Evolutionary conservation across 2,888 invertebrate genomes (phyloP), one percentile per base, ranked within the genome.

Genomic region (Drosophila macrothrix): DNA sequence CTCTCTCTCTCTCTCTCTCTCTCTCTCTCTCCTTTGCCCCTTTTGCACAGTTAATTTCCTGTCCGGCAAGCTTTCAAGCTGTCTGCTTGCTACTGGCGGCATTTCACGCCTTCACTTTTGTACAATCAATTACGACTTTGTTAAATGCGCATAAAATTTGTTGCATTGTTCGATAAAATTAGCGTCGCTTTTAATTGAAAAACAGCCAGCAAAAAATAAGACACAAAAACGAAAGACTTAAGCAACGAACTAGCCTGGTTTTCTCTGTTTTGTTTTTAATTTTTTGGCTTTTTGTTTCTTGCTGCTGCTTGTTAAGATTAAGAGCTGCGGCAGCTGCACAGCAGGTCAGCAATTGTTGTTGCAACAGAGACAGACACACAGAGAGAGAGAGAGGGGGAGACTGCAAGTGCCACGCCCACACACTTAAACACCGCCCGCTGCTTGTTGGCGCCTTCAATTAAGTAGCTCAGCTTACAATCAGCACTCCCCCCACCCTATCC

Each of bases 91-190:
- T 19, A 37, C 67, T 53, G 43, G 22, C 75, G 41, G 39, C 56
- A 81, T 60, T 74, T 74, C 72, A 79, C 72, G 71, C 82, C 78
- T 80, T 77, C 80, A 79, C 72, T 80, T 76, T 72, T 81, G 78
- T 69, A 73, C 82, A 88, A 90, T 90, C 91, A 91, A 91, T 91
- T 92, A 88, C 83, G 73, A 67, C 73, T 84, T 83, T 78, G 79
- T 90, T 84, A 81, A 79, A 85, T 80, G 69, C 55, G 83, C 85
- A 87, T 82, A 72, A 75, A 84, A 84, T 72, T 69, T 54, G 64
- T 71, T 65, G 71, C 66, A 79, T 80, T 73, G 78, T 80, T 77
- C 52, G 49, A 39, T 67, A 39, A 61, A 67, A 78, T 72, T 72
- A 73, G 68, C 55, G 68, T 69, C 83, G 76, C 68, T 69, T 77